phyloP scores from a whole-genome alignment of 1,140 invertebrate genomes.

The Neodiprion pinetum region DNA sequence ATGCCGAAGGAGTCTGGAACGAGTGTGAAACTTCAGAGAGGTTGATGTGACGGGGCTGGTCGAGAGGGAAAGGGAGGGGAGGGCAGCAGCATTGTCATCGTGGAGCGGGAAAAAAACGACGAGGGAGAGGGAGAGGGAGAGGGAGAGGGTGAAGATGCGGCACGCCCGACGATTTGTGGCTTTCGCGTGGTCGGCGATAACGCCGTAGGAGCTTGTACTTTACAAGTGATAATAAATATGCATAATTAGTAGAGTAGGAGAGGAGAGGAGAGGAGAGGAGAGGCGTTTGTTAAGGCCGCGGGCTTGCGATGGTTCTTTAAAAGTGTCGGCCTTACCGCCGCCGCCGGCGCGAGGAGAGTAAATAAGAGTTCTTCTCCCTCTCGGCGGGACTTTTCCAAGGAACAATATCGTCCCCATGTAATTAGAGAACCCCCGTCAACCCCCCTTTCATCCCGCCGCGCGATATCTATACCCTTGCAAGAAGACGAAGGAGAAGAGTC shows the following conservation, averaged over 20 bases:
- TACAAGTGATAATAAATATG: constrained; percentile 2
- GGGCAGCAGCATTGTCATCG: neutral
- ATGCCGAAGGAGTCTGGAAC: neutral
- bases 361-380: neutral
- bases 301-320: neutral
- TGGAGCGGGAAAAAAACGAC: neutral
- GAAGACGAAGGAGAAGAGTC: neutral
- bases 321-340: neutral
- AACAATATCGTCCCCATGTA: neutral
- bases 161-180: neutral
- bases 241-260: neutral
- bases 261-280: neutral
- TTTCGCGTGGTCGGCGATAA: neutral
- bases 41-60: too few relatives aligned
- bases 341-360: neutral
- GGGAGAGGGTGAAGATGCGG: neutral
- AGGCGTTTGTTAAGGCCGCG: neutral
- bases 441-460: neutral
- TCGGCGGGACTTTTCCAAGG: neutral
- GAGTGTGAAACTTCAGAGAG: neutral
- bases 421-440: neutral
- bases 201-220: neutral
- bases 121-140: neutral
- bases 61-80: neutral
- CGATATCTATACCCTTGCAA: neutral